Evolutionary conservation across 2,797 vertebrate genomes (phyloP).

Genomic region (Dallia pectoralis): DNA sequence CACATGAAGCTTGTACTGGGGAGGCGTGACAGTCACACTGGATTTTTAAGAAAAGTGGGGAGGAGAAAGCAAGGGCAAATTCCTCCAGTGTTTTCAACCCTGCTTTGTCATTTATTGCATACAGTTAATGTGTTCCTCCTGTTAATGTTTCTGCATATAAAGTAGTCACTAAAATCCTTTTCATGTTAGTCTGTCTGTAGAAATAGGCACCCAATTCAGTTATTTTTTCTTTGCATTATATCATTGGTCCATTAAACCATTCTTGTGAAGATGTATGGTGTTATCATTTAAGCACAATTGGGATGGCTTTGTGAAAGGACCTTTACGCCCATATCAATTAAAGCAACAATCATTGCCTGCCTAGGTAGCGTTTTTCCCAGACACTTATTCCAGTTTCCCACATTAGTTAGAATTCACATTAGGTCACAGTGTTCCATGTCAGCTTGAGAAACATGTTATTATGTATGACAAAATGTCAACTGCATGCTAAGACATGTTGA

Average conservation of each 20-base stretch:
- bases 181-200: not conserved
- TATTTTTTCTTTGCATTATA: not conserved
- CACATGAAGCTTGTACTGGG: not conserved
- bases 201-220: not conserved
- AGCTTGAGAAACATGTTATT: slow-evolving; percentile 48
- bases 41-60: slow-evolving; percentile 16
- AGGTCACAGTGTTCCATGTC: slow-evolving; percentile 15
- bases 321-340: not conserved
- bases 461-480: slow-evolving; percentile 20
- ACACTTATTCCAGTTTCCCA: slow-evolving; percentile 24
- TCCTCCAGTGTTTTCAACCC: slow-evolving; percentile 53
- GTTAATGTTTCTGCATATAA: not conserved
- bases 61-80: slow-evolving; percentile 47
- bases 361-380: not conserved
- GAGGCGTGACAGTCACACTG: slow-evolving; percentile 18
- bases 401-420: slow-evolving; percentile 26
- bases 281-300: no score
- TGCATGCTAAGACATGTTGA: slow-evolving; percentile 48
- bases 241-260: no score
- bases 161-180: not conserved
- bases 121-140: slow-evolving; percentile 39
- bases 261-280: no score
- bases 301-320: no score
- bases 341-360: not conserved
- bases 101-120: slow-evolving; percentile 49